phyloP scores from a whole-genome alignment of 2,113 vertebrate species.

The Passerina amoena region DNA sequence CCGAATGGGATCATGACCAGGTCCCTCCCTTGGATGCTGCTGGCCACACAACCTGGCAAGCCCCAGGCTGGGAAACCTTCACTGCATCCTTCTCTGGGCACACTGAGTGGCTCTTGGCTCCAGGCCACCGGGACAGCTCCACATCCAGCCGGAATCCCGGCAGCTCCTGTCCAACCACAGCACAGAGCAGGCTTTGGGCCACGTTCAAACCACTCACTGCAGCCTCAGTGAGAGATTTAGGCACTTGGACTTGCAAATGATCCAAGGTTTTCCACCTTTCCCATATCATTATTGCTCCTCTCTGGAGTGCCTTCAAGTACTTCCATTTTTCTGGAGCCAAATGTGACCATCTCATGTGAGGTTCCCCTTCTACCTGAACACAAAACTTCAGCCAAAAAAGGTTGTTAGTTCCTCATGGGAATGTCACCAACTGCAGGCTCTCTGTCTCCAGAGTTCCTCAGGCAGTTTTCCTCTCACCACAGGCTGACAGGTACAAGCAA shows the following conservation, averaged over 20 bases:
- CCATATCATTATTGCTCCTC: not conserved
- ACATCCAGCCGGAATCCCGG: fast-evolving
- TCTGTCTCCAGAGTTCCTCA: not conserved
- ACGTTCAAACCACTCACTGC: not conserved
- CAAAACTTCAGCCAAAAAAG: not conserved
- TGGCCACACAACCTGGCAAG: not conserved
- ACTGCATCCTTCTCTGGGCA: not conserved
- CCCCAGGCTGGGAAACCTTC: not conserved
- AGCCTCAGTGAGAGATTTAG: not conserved
- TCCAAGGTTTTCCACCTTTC: not conserved
- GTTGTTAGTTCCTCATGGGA: not conserved
- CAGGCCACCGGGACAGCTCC: not conserved
- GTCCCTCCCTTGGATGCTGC: not conserved
- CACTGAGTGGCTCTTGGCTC: not conserved
- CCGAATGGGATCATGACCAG: not conserved
- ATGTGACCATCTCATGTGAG: not conserved
- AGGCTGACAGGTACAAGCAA: not conserved
- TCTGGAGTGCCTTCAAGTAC: not conserved
- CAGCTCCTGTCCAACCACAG: not conserved
- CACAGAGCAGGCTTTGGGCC: not conserved
- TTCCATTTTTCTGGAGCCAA: not conserved
- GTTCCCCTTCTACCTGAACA: not conserved
- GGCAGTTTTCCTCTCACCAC: not conserved
- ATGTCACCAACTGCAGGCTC: not conserved
- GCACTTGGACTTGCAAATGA: not conserved